Conservation (phyloP, 2,888 invertebrate species). For the Entomobrya proxima region DNA sequence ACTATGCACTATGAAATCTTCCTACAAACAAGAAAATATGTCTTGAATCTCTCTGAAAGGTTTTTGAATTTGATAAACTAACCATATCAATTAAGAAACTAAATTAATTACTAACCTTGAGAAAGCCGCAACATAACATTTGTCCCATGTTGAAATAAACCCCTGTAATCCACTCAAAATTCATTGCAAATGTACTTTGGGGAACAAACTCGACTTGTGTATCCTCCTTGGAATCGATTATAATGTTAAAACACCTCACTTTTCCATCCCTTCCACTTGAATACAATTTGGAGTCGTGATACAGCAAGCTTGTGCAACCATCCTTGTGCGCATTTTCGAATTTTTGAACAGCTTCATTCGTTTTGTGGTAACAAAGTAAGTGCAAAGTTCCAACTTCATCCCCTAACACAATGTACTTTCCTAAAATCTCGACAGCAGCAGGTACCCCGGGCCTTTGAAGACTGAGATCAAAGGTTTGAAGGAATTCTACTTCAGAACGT, state of each 20-base stretch:
- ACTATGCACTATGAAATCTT: conserved; percentile 62
- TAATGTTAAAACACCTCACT: conserved; percentile 38
- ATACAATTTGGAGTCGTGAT: conserved; percentile 43
- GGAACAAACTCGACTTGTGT: conserved; percentile 30
- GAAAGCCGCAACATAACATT: conserved; percentile 65
- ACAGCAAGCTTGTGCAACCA: conserved; percentile 55
- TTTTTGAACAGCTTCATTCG: conserved; percentile 29
- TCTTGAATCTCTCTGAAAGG: not conserved
- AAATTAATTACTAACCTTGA: conserved; percentile 50
- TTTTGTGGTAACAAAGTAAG: conserved; percentile 45
- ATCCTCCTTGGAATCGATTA: conserved; percentile 31
- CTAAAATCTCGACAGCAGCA: conserved; percentile 47
- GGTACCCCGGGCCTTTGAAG: conserved; percentile 59
- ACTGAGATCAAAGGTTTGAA: conserved; percentile 49
- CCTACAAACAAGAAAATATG: conserved; percentile 43
- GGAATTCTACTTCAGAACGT: conserved; percentile 37
- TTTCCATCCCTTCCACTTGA: conserved; percentile 62
- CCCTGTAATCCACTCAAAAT: conserved; percentile 66
- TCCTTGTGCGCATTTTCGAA: conserved; percentile 58
- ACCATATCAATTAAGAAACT: not conserved
- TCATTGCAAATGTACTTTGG: conserved; percentile 30
- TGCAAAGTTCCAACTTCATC: conserved; percentile 58
- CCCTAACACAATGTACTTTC: conserved; percentile 50
- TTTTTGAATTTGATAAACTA: not conserved
- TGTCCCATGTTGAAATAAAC: conserved; percentile 40